Conservation (phyloP, 2,113 vertebrate species). For the Lepus europaeus region DNA sequence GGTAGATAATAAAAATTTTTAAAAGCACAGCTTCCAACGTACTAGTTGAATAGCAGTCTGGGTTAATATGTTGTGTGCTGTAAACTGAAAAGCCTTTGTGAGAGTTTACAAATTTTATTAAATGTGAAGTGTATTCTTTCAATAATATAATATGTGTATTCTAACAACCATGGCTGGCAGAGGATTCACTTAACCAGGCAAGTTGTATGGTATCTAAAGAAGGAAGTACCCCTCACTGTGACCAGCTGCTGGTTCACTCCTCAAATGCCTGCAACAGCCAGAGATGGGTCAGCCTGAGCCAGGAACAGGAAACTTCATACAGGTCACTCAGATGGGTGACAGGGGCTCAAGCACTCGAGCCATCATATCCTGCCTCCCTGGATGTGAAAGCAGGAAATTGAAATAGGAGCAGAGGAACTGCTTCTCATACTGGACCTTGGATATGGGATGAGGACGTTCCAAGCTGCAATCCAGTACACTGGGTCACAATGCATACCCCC, state of each 20-base stretch:
- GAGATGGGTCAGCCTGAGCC: too few species aligned
- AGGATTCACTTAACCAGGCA: background rate
- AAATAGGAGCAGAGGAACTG: too few species aligned
- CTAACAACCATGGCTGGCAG: background rate
- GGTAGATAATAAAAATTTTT: background rate
- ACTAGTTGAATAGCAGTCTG: background rate
- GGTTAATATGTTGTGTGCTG: background rate
- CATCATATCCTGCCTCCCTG: too few species aligned
- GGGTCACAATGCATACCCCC: background rate
- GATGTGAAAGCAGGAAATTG: too few species aligned
- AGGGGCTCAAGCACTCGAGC: too few species aligned
- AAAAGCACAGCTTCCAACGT: background rate
- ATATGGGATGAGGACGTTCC: too few species aligned
- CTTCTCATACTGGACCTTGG: too few species aligned
- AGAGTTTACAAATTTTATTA: background rate
- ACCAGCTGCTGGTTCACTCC: background rate
- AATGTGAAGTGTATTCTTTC: background rate
- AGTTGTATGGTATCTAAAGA: background rate
- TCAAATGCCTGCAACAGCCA: too few species aligned
- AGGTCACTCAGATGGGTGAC: too few species aligned
- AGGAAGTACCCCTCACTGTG: background rate
- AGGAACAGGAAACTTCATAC: too few species aligned
- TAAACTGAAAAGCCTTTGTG: background rate
- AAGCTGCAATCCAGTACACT: too few species aligned
- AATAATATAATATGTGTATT: background rate